Evolutionary conservation across 1,140 invertebrate genomes (phyloP).

Genomic region (Hyphantria cunea): DNA sequence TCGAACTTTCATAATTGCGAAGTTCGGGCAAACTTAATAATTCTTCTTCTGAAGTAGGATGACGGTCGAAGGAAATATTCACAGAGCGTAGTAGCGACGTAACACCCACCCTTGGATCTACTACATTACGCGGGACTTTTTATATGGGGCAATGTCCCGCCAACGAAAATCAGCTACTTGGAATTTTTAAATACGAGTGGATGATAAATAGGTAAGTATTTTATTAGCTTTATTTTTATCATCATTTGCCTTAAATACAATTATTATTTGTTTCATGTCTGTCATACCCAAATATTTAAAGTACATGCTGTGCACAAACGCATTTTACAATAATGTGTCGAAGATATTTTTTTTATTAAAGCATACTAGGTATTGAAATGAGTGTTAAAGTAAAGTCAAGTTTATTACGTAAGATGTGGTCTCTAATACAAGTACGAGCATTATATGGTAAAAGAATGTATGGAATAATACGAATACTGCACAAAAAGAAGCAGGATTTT

Average conservation of each 20-base stretch:
- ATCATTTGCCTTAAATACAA: too few species aligned
- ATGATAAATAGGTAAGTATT: conserved; percentile 38
- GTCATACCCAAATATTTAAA: too few species aligned
- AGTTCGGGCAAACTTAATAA: conserved; percentile 81
- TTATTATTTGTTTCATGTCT: conserved; percentile 19
- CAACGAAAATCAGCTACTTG: conserved; percentile 43
- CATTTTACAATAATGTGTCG: conserved; percentile 9
- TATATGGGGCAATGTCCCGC: conserved; percentile 52
- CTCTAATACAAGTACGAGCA: too few species aligned
- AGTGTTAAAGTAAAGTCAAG: too few species aligned
- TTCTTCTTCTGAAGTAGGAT: conserved; percentile 80
- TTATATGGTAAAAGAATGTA: conserved; percentile 8
- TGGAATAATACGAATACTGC: conserved; percentile 41
- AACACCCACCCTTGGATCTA: conserved; percentile 63
- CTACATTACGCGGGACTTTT: conserved; percentile 61
- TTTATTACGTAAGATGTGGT: too few species aligned
- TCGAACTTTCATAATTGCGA: conserved; percentile 81
- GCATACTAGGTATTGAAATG: too few species aligned
- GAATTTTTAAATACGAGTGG: conserved; percentile 37
- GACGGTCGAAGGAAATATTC: conserved; percentile 77
- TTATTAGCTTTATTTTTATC: conserved; percentile 40
- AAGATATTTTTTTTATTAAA: too few species aligned
- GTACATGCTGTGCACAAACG: too few species aligned
- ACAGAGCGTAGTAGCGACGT: conserved; percentile 64
- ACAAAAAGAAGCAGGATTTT: conserved; percentile 47